phyloP scores from a whole-genome alignment of 37 sponge, comb jelly and placozoan species.

The Eunapius fragilis region DNA sequence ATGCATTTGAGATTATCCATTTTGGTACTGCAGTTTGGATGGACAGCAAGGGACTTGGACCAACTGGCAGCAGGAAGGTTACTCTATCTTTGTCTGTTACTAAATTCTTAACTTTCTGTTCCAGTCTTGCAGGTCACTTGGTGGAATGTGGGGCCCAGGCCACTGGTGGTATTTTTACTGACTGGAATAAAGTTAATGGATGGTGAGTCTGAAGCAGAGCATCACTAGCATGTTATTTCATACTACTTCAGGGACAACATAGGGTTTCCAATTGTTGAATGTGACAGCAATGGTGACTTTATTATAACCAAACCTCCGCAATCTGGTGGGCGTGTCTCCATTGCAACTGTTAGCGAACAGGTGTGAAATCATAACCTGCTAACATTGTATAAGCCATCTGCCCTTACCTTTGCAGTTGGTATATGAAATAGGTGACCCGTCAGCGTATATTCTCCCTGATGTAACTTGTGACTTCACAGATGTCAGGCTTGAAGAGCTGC shows the following conservation, averaged over 20 bases:
- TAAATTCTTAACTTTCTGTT: background rate
- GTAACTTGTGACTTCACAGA: slow-evolving; percentile 94
- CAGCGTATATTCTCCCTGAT: slow-evolving; percentile 91
- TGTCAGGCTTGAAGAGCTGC: slow-evolving; percentile 64
- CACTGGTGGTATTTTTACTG: slow-evolving; percentile 98
- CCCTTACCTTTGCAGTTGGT: slow-evolving; percentile 62
- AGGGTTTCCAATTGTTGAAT: slow-evolving; percentile 97
- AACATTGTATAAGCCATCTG: background rate
- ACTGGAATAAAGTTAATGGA: slow-evolving; percentile 88
- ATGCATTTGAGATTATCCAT: background rate
- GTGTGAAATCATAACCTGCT: slow-evolving; percentile 9
- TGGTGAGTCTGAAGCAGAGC: slow-evolving; percentile 54
- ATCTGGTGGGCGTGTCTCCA: slow-evolving; percentile 89
- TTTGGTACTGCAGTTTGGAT: slow-evolving; percentile 65
- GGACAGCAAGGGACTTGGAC: slow-evolving; percentile 74
- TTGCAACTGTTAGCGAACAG: slow-evolving; percentile 93
- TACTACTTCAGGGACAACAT: slow-evolving; percentile 77
- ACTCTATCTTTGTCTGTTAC: background rate
- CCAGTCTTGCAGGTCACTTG: slow-evolving; percentile 94
- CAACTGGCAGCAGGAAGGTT: slow-evolving; percentile 87
- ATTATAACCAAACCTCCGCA: slow-evolving; percentile 79
- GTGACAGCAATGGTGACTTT: slow-evolving; percentile 69
- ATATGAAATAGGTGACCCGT: slow-evolving; percentile 97
- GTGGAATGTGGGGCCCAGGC: slow-evolving; percentile 98
- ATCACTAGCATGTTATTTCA: too few species aligned